Evolutionary conservation across 2,888 invertebrate species (phyloP), one percentile per base, ranked within the genome.

Genomic region (Anodontia alba): DNA sequence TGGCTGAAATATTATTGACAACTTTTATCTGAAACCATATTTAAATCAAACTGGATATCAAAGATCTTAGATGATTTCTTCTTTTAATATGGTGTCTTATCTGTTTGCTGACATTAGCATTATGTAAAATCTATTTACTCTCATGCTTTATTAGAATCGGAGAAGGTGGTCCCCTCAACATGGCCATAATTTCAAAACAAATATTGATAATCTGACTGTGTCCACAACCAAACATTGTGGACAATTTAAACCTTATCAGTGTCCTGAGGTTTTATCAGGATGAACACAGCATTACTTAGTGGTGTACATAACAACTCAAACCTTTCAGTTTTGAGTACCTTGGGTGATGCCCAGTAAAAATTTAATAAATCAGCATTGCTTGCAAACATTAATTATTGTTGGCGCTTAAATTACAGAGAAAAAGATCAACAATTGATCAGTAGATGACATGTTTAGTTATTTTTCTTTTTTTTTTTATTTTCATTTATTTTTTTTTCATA

Each of bases 111-210:
- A 62, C 31, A 62, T 62, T 33, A 62, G 62, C 15, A 31, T 62
- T 62, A 62, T 62, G 62, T 62, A 3, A 62, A 62, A 33, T 31
- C 62, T 62, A 62, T 62, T 62, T 62, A 62, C 62, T 20, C 10
- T 62, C 31, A 1, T 10, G 62, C 62, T 62, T 62, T 62, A 62
- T 33, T 62, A 62, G 33, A 62, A 5, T 62, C 33, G 20, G 31
- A 62, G 62, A 62, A 62, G 62, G 62, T 62, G 62, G 62, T 62
- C 33, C 62, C 62, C 33, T 29, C 62, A 33, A 33, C 10, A 62
- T 29, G 31, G 20, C 26, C 33, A 62, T 62, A 62, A 62, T 62
- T 33, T 62, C 62, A 33, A 62, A 62, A 33, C 62, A 62, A 62
- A 62, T 29, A 62, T 31, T 62, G 20, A 31, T 62, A 62, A 62